Conservation (phyloP, 1,140 invertebrate genomes). For the Ephestia elutella region DNA sequence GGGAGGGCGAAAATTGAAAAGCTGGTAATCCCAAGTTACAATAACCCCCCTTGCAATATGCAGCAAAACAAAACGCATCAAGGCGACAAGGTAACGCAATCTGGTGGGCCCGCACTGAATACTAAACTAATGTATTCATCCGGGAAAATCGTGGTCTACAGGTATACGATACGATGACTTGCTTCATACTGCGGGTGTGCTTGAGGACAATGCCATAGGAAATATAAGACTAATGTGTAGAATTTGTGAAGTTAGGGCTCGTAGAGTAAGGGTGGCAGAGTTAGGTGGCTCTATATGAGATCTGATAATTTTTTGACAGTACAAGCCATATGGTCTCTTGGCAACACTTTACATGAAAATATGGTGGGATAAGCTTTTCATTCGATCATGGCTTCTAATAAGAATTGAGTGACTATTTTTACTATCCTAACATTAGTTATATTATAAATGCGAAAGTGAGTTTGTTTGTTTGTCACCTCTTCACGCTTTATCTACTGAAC, state of each 20-base stretch:
- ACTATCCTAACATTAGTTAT: neutral
- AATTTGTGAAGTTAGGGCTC: too few species aligned
- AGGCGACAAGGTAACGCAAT: conserved; percentile 63
- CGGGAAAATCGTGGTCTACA: conserved; percentile 43
- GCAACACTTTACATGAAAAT: too few species aligned
- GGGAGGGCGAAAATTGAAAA: neutral
- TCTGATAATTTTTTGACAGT: too few species aligned
- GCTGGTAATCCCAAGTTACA: neutral
- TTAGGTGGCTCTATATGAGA: too few species aligned
- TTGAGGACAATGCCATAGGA: too few species aligned
- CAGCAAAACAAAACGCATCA: conserved; percentile 29
- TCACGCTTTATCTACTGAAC: too few species aligned
- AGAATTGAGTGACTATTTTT: too few species aligned
- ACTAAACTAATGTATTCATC: conserved; percentile 59
- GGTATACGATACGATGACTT: conserved; percentile 18
- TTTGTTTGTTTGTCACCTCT: neutral
- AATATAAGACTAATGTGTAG: too few species aligned
- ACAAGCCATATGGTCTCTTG: too few species aligned
- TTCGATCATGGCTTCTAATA: too few species aligned
- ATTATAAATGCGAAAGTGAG: neutral
- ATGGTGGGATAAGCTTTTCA: too few species aligned
- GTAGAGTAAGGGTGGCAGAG: too few species aligned
- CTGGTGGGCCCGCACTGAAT: conserved; percentile 35
- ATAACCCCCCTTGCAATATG: conserved; percentile 35
- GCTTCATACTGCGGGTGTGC: neutral